Percentiles rank a stretch among this genome's conserved stretches.
These are phyloP conservation scores for Mionectes macconnelli DNA, from an alignment of 2,113 vertebrate species.

Conservation along the genomic window DNA sequence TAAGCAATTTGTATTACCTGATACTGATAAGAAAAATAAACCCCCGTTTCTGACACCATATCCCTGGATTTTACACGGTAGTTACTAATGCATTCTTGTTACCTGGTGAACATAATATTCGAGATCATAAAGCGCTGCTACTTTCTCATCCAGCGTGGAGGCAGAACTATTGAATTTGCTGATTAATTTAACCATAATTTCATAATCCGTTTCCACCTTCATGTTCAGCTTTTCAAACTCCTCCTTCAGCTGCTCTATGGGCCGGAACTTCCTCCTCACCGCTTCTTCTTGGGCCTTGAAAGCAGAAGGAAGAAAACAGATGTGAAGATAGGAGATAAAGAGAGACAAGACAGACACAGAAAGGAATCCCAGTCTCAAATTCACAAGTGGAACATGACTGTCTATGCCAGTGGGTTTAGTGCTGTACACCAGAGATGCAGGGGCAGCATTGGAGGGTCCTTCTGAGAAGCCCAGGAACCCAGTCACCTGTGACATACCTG, in stretches of 20 bases:
- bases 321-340: background rate
- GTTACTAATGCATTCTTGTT: slow-evolving; percentile 13
- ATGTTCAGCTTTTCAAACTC: slow-evolving; percentile 87
- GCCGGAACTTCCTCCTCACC: slow-evolving; percentile 74
- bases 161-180: slow-evolving; percentile 82
- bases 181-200: slow-evolving; percentile 88
- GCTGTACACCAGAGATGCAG: background rate
- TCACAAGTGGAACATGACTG: background rate
- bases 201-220: slow-evolving; percentile 87
- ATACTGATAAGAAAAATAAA: slow-evolving; percentile 50
- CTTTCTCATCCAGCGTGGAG: slow-evolving; percentile 80
- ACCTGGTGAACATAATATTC: slow-evolving; percentile 98
- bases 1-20: slow-evolving; percentile 56
- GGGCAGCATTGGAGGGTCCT: background rate
- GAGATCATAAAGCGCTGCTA: slow-evolving; percentile 85
- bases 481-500: background rate
- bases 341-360: background rate
- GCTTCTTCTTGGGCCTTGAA: slow-evolving; percentile 63
- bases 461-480: background rate
- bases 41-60: background rate
- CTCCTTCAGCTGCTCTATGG: slow-evolving; percentile 87
- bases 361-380: background rate
- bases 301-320: background rate
- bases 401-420: background rate
- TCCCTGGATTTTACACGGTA: background rate